A percentile compares a stretch with the other conserved stretches of the same genome.
These are phyloP conservation scores for Nasua narica DNA, from an alignment of 2,797 vertebrate species.

Conservation along the genomic window DNA sequence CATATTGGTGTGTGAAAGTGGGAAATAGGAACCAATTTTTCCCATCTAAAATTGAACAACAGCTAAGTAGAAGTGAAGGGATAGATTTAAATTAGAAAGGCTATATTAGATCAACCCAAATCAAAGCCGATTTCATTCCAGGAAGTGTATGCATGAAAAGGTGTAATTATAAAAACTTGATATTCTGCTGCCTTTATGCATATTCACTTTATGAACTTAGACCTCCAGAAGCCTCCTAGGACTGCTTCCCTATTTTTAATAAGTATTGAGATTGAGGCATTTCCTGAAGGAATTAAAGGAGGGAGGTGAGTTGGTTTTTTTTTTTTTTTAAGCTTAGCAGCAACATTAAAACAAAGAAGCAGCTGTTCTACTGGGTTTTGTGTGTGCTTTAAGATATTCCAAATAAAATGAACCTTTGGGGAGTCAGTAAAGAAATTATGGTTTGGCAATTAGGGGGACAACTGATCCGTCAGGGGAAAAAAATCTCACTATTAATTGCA, in stretches of 20 bases:
- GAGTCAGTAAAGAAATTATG: neutral
- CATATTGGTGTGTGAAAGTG: neutral
- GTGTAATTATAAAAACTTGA: conserved; percentile 63
- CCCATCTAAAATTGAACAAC: conserved; percentile 23
- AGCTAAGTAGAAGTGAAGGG: conserved; percentile 40
- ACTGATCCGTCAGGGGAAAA: neutral
- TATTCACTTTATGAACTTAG: conserved; percentile 63
- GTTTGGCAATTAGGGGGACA: neutral
- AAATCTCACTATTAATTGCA: neutral
- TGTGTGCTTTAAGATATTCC: neutral
- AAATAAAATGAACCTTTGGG: neutral
- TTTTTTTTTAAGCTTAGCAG: conserved; percentile 13
- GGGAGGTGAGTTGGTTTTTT: neutral
- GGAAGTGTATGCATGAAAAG: conserved; percentile 54
- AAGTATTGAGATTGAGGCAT: conserved; percentile 35
- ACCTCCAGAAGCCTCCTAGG: conserved; percentile 42
- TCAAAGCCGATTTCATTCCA: conserved; percentile 43
- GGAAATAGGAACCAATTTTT: conserved; percentile 37
- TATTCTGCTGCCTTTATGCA: conserved; percentile 53
- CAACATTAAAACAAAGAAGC: neutral
- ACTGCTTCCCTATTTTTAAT: conserved; percentile 50
- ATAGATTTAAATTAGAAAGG: conserved; percentile 57
- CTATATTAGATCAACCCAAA: conserved; percentile 62
- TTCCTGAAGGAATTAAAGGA: conserved; percentile 52
- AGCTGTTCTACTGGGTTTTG: neutral